phyloP scores from a whole-genome alignment of 2,797 vertebrate species.

The Intellagama lesueurii region DNA sequence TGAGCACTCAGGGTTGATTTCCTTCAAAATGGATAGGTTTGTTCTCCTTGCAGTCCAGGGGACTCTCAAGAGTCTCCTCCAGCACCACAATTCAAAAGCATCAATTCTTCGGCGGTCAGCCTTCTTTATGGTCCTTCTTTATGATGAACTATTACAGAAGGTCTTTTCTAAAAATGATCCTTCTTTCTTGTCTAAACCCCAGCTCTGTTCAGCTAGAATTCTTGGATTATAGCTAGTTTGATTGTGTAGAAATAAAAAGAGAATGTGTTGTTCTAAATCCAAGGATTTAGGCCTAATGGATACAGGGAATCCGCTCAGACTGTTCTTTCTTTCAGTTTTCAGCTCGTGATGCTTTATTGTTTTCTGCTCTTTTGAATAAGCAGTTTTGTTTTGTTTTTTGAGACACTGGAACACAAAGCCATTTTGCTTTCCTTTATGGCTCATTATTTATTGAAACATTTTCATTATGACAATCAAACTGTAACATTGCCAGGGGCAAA shows the following conservation, averaged over 20 bases:
- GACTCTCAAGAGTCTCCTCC: too few species aligned
- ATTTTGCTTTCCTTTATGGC: slow-evolving; percentile 9
- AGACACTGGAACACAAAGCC: background rate
- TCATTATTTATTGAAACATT: slow-evolving; percentile 38
- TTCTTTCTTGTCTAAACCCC: background rate
- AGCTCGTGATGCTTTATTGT: background rate
- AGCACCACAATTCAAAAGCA: too few species aligned
- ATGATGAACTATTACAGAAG: too few species aligned
- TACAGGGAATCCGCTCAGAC: background rate
- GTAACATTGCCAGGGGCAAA: background rate
- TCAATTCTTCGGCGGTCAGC: too few species aligned
- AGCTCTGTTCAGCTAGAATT: background rate
- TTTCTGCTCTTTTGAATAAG: background rate
- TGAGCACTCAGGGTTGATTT: too few species aligned
- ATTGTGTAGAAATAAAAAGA: background rate
- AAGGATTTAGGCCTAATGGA: background rate
- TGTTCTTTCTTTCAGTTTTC: background rate
- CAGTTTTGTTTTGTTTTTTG: background rate
- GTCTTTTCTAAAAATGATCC: background rate
- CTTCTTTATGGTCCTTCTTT: too few species aligned
- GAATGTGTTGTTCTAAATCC: background rate
- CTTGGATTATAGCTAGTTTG: background rate
- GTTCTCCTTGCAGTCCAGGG: too few species aligned
- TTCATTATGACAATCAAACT: slow-evolving; percentile 24
- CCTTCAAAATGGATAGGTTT: too few species aligned